Conservation (phyloP, 2,797 vertebrate species). For the Coranthus polyacanthus region DNA sequence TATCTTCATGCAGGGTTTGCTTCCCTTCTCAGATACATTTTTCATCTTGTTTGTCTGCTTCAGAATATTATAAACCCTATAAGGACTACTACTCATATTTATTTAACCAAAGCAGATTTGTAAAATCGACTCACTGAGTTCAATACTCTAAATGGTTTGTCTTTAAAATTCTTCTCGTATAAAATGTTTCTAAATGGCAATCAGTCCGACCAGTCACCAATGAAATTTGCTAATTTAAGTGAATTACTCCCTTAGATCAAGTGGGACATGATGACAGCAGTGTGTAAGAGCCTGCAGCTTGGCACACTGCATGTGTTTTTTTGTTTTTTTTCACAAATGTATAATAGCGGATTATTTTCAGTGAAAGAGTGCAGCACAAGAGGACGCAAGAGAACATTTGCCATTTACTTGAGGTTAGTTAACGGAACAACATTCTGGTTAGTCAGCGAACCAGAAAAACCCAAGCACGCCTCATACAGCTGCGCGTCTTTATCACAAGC, state of each 20-base stretch:
- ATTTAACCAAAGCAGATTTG: slow-evolving; percentile 18
- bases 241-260: slow-evolving; percentile 48
- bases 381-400: slow-evolving; percentile 26
- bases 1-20: too few species aligned
- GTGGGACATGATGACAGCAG: slow-evolving; percentile 46
- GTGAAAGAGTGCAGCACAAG: slow-evolving; percentile 21
- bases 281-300: slow-evolving; percentile 31
- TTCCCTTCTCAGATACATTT: background rate
- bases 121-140: slow-evolving; percentile 5
- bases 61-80: slow-evolving; percentile 7
- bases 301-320: slow-evolving; percentile 7
- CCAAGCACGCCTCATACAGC: slow-evolving; percentile 42
- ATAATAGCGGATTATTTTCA: slow-evolving; percentile 62
- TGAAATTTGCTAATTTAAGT: slow-evolving; percentile 33
- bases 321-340: slow-evolving; percentile 33
- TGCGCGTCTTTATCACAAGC: slow-evolving; percentile 61
- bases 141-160: slow-evolving; percentile 17
- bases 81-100: background rate
- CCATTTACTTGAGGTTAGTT: slow-evolving; percentile 62
- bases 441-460: slow-evolving; percentile 57
- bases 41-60: background rate
- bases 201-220: slow-evolving; percentile 18
- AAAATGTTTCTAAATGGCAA: slow-evolving; percentile 36
- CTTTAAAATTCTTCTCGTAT: slow-evolving; percentile 36
- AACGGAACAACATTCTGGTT: slow-evolving; percentile 57